Base-by-base conservation (phyloP, 92 coral and sea anemone genomes). In the Parazoanthus swiftii region DNA sequence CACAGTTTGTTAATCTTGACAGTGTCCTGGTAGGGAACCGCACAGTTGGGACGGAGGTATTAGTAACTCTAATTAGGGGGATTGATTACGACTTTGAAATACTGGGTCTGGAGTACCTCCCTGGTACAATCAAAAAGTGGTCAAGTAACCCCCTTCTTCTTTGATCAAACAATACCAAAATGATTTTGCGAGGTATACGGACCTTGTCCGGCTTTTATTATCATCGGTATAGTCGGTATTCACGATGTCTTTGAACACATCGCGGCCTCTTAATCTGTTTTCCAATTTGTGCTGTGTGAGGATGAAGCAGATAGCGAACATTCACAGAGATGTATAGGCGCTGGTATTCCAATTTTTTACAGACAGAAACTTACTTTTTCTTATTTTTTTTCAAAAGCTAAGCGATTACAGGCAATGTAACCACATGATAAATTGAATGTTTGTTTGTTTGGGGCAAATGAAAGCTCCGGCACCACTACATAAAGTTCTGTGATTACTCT, bases 141-240 rank as follows among this genome's bases (percentile, higher is more conserved):
- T 6, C 48, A 43, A 43, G 48, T 43, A 43, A 4, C 9, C 1
- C 58, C 58, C 2, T 8, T 25, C 68, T 25, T 18, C n/a, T 18
- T 21, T 23, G 33, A 80, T 36, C 9, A 81, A 59, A 74, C 75
- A 79, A 81, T 59, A 72, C 85, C 46, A 23, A 3, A 44, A 25
- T 75, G 38, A 76, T 6, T 13, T 71, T 26, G 59, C 44, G 65
- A 67, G 85, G 77, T 80, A 15, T 72, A 86, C 23, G 76, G 73
- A 88, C 71, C 44, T 10, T 25, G 87, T 84, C 87, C 87, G 36
- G 78, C 20, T 46, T 84, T 84, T 84, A 84, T 84, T 84, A 50
- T 16, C 35, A 18, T 29, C 33, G 33, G 33, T 15, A 29, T 25
- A 70, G 75, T 82, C 48, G 59, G 65, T 67, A n/a, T 43, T 46